These are phyloP conservation scores for Lycopodina hypogea DNA, from an alignment of 37 sponge, comb jelly and placozoan species.

Conservation along the genomic window DNA sequence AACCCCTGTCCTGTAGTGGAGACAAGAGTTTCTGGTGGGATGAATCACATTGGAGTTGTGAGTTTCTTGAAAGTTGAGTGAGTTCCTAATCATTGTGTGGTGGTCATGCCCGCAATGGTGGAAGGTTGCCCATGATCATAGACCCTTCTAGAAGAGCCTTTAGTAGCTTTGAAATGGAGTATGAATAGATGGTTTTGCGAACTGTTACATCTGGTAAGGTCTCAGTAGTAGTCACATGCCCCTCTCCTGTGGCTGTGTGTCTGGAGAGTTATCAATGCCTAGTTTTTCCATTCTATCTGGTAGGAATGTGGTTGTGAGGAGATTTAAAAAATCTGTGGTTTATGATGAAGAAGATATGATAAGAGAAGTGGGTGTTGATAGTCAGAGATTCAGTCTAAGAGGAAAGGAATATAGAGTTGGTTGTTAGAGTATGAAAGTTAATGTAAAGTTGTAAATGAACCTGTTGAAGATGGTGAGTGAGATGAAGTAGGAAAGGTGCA, in stretches of 20 bases:
- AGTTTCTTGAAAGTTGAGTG: neutral
- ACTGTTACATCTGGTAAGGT: neutral
- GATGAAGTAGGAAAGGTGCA: no score
- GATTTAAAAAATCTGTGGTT: neutral
- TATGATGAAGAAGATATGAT: neutral
- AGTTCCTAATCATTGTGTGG: slow-evolving; percentile 5
- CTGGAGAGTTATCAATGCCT: no score
- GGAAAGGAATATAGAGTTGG: no score
- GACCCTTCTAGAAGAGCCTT: neutral
- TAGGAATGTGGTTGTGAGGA: neutral
- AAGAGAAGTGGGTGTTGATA: no score
- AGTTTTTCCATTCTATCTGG: no score
- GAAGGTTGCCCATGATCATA: neutral
- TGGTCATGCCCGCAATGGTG: neutral
- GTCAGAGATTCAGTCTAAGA: no score
- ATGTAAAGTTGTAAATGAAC: no score
- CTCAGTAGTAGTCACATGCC: neutral
- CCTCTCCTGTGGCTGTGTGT: no score
- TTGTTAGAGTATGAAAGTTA: no score
- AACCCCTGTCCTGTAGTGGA: neutral
- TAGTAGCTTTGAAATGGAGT: neutral
- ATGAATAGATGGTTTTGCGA: neutral
- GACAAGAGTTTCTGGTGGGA: neutral
- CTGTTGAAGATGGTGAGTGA: no score
- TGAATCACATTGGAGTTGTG: no score